phyloP scores from a whole-genome alignment of 2,888 invertebrate genomes.

The Tetramorium bicarinatum region DNA sequence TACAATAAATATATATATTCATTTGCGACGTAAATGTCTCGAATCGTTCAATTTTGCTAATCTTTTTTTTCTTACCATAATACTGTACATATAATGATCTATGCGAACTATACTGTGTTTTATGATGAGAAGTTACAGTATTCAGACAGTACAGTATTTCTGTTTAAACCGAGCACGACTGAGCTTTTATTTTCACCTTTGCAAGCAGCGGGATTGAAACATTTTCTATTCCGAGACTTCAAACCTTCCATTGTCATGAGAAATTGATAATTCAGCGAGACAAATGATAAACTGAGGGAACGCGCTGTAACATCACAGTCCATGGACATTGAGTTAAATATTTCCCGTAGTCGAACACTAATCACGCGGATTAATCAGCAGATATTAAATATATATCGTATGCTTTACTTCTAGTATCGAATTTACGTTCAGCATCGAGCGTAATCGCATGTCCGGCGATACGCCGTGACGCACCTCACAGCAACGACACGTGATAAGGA shows the following conservation, averaged over 20 bases:
- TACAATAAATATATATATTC: background rate
- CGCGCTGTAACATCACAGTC: constrained; percentile 69
- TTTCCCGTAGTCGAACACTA: constrained; percentile 48
- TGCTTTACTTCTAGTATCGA: constrained; percentile 49
- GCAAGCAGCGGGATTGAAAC: background rate
- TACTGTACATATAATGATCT: constrained; percentile 8
- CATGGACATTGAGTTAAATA: constrained; percentile 23
- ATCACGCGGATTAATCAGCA: constrained; percentile 31
- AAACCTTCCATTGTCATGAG: background rate
- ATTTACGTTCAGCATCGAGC: constrained; percentile 53
- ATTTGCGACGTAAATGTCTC: background rate
- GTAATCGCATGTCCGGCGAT: constrained; percentile 36
- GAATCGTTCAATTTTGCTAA: background rate
- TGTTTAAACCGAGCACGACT: background rate
- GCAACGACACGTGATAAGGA: constrained; percentile 44
- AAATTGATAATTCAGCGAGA: background rate
- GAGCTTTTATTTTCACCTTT: constrained; percentile 15
- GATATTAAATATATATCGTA: constrained; percentile 27
- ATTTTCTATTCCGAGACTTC: background rate
- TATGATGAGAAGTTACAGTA: background rate
- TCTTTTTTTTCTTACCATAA: constrained; percentile 8
- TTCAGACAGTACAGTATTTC: constrained; percentile 36
- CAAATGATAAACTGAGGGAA: background rate
- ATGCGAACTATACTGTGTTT: background rate
- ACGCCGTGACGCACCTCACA: constrained; percentile 49